These are phyloP conservation scores for Charina bottae DNA, from an alignment of 2,113 vertebrate genomes.

Conservation along the genomic window DNA sequence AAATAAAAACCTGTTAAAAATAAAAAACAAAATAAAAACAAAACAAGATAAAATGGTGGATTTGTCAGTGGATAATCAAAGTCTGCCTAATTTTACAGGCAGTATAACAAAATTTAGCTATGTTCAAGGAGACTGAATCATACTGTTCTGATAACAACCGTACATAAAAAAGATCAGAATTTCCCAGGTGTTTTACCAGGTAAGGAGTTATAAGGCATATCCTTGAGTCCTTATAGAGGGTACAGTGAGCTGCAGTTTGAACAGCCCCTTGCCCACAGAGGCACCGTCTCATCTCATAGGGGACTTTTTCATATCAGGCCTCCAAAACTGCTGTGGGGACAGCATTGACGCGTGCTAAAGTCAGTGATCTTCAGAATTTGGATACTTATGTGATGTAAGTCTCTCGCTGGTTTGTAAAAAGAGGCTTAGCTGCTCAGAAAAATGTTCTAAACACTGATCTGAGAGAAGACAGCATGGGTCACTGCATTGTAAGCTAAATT, in stretches of 20 bases:
- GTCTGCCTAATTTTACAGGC: background rate
- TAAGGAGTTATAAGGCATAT: background rate
- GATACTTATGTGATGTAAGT: background rate
- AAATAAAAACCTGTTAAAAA: background rate
- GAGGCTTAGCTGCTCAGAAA: background rate
- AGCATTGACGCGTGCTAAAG: background rate
- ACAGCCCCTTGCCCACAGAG: background rate
- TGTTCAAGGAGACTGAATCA: background rate
- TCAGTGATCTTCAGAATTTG: background rate
- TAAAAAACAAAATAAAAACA: background rate
- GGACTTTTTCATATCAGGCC: background rate
- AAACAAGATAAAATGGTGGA: background rate
- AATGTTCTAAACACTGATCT: background rate
- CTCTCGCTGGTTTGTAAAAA: background rate
- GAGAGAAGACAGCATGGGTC: background rate
- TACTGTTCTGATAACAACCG: background rate
- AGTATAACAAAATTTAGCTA: background rate
- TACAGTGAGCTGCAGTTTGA: background rate
- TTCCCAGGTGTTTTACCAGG: background rate
- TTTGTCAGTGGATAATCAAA: background rate
- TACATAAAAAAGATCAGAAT: background rate
- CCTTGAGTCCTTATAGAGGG: background rate
- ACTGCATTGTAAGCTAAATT: background rate
- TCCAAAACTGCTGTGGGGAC: background rate
- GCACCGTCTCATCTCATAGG: background rate